phyloP scores from a whole-genome alignment of 92 coral and sea anemone genomes.

The Porites rus region DNA sequence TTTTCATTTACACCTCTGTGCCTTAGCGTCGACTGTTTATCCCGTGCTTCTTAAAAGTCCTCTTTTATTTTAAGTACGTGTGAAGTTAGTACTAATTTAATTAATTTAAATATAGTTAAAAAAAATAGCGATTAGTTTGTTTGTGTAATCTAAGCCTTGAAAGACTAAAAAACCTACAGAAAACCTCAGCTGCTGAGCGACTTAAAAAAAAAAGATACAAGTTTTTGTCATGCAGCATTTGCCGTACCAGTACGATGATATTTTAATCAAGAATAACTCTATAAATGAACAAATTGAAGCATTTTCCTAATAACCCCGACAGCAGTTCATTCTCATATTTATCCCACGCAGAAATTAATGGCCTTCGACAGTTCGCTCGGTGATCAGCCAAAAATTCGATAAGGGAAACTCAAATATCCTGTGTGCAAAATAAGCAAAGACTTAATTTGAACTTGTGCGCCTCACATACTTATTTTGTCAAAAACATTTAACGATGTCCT shows the following conservation, averaged over 20 bases:
- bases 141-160: not conserved
- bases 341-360: constrained; percentile 42
- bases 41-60: constrained; percentile 4
- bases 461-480: not conserved
- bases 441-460: constrained; percentile 2
- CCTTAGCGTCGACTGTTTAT: not conserved
- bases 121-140: not conserved
- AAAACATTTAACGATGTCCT: not conserved
- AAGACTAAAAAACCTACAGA: not conserved
- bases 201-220: too few species aligned
- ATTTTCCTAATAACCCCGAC: constrained; percentile 41
- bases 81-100: constrained; percentile 15
- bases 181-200: not conserved
- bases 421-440: not conserved
- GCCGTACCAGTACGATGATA: not conserved
- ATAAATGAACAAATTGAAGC: constrained; percentile 38
- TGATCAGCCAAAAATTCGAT: not conserved
- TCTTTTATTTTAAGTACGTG: not conserved
- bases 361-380: constrained; percentile 19
- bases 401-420: not conserved
- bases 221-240: not conserved
- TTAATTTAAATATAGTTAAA: constrained; percentile 5
- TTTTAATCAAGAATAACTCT: constrained; percentile 27
- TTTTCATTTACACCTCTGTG: constrained; percentile 2
- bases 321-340: constrained; percentile 45